Conservation (phyloP, 1,140 invertebrate species). For the Anoplophora glabripennis region DNA sequence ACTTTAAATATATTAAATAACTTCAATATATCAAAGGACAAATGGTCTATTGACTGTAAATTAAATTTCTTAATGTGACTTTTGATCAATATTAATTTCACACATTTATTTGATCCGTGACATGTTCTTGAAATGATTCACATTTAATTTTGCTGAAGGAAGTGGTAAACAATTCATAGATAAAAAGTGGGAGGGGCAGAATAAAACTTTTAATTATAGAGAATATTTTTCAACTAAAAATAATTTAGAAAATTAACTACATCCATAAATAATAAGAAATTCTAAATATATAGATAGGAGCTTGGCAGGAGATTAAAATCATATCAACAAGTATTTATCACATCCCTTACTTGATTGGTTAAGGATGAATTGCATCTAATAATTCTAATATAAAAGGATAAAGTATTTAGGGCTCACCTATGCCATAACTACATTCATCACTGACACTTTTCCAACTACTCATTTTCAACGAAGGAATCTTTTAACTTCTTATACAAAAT, state of each 20-base stretch:
- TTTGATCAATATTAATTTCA: slow-evolving; percentile 1
- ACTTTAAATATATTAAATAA: not conserved
- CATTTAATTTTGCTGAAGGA: slow-evolving; percentile 1
- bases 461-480: slow-evolving; percentile 4
- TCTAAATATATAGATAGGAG: slow-evolving; percentile 1
- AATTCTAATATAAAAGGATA: not conserved
- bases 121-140: not conserved
- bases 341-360: not conserved
- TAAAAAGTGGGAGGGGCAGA: not conserved
- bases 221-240: not conserved
- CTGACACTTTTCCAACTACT: slow-evolving; percentile 22
- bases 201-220: no score
- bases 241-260: slow-evolving; percentile 13
- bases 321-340: not conserved
- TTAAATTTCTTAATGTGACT: not conserved
- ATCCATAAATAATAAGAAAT: not conserved
- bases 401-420: slow-evolving; percentile 19
- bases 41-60: not conserved
- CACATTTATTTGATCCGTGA: not conserved
- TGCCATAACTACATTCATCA: slow-evolving; percentile 23
- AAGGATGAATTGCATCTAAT: not conserved
- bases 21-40: not conserved
- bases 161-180: not conserved
- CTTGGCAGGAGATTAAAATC: slow-evolving; percentile 13
- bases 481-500: no score